Evolutionary conservation across 2,797 vertebrate species (phyloP).

Genomic region (Dryobates pubescens): DNA sequence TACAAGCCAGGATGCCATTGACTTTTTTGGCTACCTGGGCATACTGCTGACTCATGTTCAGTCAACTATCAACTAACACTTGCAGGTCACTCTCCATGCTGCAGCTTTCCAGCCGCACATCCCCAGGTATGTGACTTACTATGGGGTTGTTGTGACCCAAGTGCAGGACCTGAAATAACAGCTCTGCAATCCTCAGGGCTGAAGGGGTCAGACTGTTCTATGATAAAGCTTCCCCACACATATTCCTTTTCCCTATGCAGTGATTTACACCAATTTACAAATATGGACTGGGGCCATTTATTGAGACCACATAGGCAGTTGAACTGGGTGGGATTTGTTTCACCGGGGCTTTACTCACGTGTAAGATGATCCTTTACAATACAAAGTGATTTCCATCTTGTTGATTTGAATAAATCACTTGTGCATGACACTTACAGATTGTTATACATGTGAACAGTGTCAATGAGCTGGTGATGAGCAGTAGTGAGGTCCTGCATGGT

Average conservation of each 20-base stretch:
- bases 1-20: too few species aligned
- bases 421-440: not conserved
- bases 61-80: too few species aligned
- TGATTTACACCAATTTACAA: not conserved
- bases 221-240: not conserved
- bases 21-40: too few species aligned
- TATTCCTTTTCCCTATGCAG: not conserved
- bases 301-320: not conserved
- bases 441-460: accelerated
- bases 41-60: too few species aligned
- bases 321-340: not conserved
- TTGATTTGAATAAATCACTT: not conserved
- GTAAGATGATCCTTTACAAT: not conserved
- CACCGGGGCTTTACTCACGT: not conserved
- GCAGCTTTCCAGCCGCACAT: too few species aligned
- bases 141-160: too few species aligned
- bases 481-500: not conserved
- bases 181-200: not conserved
- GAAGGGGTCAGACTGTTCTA: not conserved
- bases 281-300: not conserved
- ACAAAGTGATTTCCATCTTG: not conserved
- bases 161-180: not conserved
- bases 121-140: too few species aligned
- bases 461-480: not conserved
- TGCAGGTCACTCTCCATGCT: too few species aligned